A percentile compares a stretch with the other conserved stretches of the same genome.
phyloP scores from a whole-genome alignment of 1,140 invertebrate species.

The Nixonia krombeini region DNA sequence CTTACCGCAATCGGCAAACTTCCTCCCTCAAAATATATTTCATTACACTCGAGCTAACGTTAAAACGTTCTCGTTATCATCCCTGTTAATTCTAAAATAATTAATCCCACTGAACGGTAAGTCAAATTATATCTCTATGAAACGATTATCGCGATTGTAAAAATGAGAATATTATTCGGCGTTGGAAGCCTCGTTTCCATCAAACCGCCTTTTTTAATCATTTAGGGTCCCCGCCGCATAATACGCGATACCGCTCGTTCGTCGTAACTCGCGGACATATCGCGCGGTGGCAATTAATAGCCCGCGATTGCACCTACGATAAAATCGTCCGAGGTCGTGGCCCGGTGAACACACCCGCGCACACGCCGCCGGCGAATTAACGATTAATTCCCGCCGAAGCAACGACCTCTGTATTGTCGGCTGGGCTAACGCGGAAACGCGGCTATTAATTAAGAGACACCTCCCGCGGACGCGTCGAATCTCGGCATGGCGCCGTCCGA shows the following conservation, averaged over 20 bases:
- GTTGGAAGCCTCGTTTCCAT: background rate
- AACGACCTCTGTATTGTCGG: background rate
- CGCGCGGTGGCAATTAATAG: constrained; percentile 50
- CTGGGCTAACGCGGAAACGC: background rate
- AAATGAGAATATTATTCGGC: too few relatives aligned
- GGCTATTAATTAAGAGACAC: background rate
- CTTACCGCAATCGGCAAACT: too few relatives aligned
- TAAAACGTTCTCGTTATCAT: too few relatives aligned
- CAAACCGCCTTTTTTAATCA: constrained; percentile 21
- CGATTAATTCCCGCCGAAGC: background rate
- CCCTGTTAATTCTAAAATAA: too few relatives aligned
- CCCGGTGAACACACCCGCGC: constrained; percentile 1
- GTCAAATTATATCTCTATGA: too few relatives aligned
- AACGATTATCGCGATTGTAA: too few relatives aligned
- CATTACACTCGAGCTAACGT: too few relatives aligned
- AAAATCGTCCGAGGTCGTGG: constrained; percentile 26
- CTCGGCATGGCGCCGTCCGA: background rate
- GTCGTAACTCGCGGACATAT: constrained; percentile 43
- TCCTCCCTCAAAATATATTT: too few relatives aligned
- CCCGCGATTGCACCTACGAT: constrained; percentile 45
- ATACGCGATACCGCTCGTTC: background rate
- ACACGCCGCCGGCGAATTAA: background rate
- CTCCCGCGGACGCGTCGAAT: background rate
- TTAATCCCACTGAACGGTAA: too few relatives aligned
- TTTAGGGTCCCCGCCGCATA: constrained; percentile 3